Base-by-base conservation (phyloP, 1,140 invertebrate genomes). In the Harpegnathos saltator region DNA sequence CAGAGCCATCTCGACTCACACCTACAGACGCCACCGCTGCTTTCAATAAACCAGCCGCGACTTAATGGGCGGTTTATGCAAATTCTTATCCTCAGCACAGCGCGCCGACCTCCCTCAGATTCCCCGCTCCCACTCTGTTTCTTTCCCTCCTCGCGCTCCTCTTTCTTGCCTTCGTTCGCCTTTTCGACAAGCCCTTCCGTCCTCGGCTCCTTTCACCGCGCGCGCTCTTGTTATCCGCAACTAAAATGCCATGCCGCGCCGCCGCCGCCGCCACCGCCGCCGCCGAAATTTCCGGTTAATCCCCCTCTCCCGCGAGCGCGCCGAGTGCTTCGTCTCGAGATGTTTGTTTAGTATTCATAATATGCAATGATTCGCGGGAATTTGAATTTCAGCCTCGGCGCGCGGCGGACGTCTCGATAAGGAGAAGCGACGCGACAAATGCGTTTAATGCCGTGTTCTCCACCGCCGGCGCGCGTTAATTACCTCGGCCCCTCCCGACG, bases 11-110 rank as follows among this genome's bases (percentile, higher is more conserved):
- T 85, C 85, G 85, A 88, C 90, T 85, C 86, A 90, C 90, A 91
- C 89, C 89, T 90, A 89, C 88, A 89, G 85, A 89, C 87, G 90
- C 85, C 88, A 89, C 88, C 84, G 88, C 84, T 77, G 83, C 90
- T 91, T 92, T 92, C 92, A 93, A 93, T 93, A 93, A 91, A 92
- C 87, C 90, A 91, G 83, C 90, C 87, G 86, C 89, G 87, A 91
- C 89, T 92, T 92, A 92, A 92, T 92, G 91, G 89, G 85, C 88
- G 87, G 85, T 92, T 92, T 92, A 93, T 93, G 92, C 88, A 92
- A 93, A 93, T 93, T 89, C 86, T 86, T 87, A 91, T 92, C 86
- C 90, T 90, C 52, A 52, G 74, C 74, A 38, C 56, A 50, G 58
- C 66, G 58, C 66, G 33, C 54, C 62, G 68, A 82, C 44, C 69